Evolutionary conservation across 2,113 vertebrate species (phyloP).

Genomic region (Ameiurus melas): DNA sequence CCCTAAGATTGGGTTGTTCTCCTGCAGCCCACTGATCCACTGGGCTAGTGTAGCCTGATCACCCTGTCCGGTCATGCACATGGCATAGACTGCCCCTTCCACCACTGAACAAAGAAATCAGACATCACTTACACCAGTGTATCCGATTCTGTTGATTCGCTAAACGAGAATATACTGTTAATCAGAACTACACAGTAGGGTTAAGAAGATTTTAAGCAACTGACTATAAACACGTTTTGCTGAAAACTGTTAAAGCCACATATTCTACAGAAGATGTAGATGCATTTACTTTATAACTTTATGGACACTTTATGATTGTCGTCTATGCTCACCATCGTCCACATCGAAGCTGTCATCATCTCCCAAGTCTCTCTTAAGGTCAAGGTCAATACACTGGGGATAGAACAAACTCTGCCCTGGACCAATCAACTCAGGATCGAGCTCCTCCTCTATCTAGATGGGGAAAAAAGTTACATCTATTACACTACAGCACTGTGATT

Average conservation of each 20-base stretch:
- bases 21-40: slow-evolving; percentile 86
- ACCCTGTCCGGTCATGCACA: slow-evolving; percentile 80
- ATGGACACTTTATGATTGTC: background rate
- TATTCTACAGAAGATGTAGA: background rate
- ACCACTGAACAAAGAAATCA: slow-evolving; percentile 72
- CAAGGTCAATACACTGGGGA: slow-evolving; percentile 79
- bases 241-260: background rate
- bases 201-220: background rate
- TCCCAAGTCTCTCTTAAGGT: slow-evolving; percentile 73
- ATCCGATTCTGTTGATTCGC: background rate
- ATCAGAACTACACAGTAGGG: background rate
- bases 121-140: background rate
- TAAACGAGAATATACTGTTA: background rate
- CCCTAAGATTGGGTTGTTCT: slow-evolving; percentile 79
- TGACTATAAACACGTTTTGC: background rate
- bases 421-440: slow-evolving; percentile 76
- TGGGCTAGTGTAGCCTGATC: slow-evolving; percentile 79
- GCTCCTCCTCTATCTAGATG: slow-evolving; percentile 68
- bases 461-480: background rate
- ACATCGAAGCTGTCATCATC: slow-evolving; percentile 81
- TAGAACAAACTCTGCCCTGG: slow-evolving; percentile 80
- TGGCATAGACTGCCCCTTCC: slow-evolving; percentile 83
- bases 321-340: slow-evolving; percentile 74
- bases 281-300: background rate
- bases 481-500: background rate